phyloP scores from a whole-genome alignment of 2,888 invertebrate species.

The Drosophila testacea region DNA sequence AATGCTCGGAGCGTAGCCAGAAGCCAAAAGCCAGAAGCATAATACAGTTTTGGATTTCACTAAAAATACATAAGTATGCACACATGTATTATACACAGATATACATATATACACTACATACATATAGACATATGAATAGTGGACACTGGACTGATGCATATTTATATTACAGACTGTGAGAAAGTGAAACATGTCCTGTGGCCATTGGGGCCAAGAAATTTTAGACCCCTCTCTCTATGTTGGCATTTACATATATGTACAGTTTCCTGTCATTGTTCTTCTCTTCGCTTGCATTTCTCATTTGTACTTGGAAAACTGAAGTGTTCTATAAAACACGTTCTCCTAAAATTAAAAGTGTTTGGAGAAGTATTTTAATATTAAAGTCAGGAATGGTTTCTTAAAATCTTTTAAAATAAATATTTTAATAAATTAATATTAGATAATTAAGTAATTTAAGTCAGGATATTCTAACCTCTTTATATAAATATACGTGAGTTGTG shows the following conservation, averaged over 20 bases:
- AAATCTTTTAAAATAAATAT: too few species aligned
- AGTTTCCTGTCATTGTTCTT: constrained; percentile 22
- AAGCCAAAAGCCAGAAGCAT: constrained; percentile 46
- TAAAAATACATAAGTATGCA: constrained; percentile 53
- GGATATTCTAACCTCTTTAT: too few species aligned
- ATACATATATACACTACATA: constrained; percentile 21
- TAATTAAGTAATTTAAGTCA: too few species aligned
- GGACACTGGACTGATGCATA: constrained; percentile 49
- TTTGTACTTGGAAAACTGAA: constrained; percentile 27
- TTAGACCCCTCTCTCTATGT: constrained; percentile 13
- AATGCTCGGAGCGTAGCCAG: constrained; percentile 32
- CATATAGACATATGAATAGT: constrained; percentile 5
- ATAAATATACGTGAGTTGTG: neutral
- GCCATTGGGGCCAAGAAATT: constrained; percentile 59
- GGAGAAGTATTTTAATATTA: neutral
- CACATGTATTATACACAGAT: constrained; percentile 17
- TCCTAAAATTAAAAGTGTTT: neutral
- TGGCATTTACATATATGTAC: constrained; percentile 52
- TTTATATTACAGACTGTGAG: constrained; percentile 51
- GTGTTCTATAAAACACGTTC: constrained; percentile 28
- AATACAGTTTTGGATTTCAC: constrained; percentile 73
- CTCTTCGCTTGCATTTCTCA: constrained; percentile 41
- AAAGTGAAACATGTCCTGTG: constrained; percentile 67
- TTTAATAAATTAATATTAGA: too few species aligned
- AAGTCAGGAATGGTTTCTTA: neutral